Base-by-base conservation (phyloP, 2,888 invertebrate species). In the Cataglyphis cursor region DNA sequence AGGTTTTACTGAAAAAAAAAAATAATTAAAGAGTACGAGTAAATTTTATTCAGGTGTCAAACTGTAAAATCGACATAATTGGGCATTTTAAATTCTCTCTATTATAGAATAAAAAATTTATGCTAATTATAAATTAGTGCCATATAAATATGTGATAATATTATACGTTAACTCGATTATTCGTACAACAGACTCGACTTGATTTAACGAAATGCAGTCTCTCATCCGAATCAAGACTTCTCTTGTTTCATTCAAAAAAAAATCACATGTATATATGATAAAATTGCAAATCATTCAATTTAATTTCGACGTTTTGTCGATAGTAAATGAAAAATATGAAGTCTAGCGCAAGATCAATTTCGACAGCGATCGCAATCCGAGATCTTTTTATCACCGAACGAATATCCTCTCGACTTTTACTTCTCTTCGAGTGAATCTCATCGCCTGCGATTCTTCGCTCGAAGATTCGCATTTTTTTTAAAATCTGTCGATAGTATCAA, bases 141-240 rank as follows among this genome's bases (percentile, higher is more conserved):
- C 0, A 31, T 31, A 31, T 31, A 31, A 6, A 6, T 31, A 31
- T 31, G 31, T 31, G 31, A 6, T 31, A 31, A 31, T 31, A 31
- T 31, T 31, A 76, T 54, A 76, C 66, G 54, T 66, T 57, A 76
- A 76, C 28, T 76, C 51, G 10, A n/a, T 66, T 66, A 24, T 73
- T 41, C 48, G 81, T 28, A 38, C 65, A n/a, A 24, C 35, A 35
- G 81, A 70, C 76, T 76, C 82, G 82, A 6, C 31, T 66, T 83
- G 54, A 83, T 62, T 64, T 28, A 65, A 51, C 74, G 35, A 82
- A 64, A 62, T 48, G 81, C 80, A 59, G 54, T 54, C 76, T 88
- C 76, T 54, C 31, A 41, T 41, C 18, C 24, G 74, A 84, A 61
- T 68, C 75, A 80, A 78, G 24, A 48, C 31, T 31, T 41, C 38